Conservation (phyloP, 1,140 invertebrate species). For the Ceratitis capitata region DNA sequence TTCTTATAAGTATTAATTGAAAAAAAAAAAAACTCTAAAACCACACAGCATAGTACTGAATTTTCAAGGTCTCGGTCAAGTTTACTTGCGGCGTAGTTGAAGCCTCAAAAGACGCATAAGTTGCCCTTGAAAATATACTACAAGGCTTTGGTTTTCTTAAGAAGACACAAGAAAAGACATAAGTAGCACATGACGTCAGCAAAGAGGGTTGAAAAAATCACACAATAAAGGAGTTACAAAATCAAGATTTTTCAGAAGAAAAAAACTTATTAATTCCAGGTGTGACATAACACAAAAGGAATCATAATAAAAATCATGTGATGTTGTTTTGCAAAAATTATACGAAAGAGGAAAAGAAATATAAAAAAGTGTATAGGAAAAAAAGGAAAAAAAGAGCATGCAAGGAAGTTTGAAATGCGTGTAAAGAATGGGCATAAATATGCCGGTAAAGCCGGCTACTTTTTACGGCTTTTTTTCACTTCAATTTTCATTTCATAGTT, state of each 20-base stretch:
- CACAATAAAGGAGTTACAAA: not conserved
- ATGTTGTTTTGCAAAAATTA: slow-evolving; percentile 1
- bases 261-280: not conserved
- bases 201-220: not conserved
- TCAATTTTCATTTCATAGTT: not conserved
- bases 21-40: not conserved
- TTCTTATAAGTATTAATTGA: no score
- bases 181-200: not conserved
- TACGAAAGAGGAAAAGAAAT: not conserved
- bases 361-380: no score
- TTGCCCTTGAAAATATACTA: not conserved
- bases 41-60: no score
- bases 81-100: not conserved
- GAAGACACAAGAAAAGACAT: not conserved
- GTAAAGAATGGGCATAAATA: not conserved
- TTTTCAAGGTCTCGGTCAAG: slow-evolving; percentile 14
- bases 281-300: not conserved
- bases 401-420: no score
- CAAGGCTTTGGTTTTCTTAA: not conserved
- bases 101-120: not conserved
- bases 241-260: not conserved
- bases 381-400: no score
- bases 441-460: slow-evolving; percentile 10
- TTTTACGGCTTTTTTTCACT: not conserved
- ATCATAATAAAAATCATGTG: not conserved